Base-by-base conservation (phyloP, 2,113 vertebrate genomes). In the Penelope pileata region DNA sequence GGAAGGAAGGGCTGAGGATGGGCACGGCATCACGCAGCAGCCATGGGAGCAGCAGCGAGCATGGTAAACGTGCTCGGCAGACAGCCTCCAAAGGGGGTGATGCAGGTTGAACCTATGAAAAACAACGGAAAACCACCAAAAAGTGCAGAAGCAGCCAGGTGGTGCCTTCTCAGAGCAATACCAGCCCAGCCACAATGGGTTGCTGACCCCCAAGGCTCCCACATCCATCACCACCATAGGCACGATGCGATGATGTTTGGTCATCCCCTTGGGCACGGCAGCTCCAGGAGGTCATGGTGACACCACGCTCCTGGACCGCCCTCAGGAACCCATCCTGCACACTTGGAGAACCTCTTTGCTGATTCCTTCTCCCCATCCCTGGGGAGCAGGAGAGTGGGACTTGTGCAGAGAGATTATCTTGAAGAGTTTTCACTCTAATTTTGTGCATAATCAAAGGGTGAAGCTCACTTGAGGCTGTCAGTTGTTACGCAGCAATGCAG, bases 271-370 rank as follows among this genome's bases (percentile, higher is more conserved):
- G 40, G 26, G 7, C 50, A 51, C 4, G 59, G 34, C 38, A 75
- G 27, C 30, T 60, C 45, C 70, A 66, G 34, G 16, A 79, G 29
- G 23, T 16, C 48, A 32, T 0, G 0, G 26, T 82, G 62, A 58
- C 48, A 42, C 5, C 27, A 48, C 7, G 23, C 32, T 38, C 54
- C 24, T 0, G 6, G 15, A 5, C 30, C 7, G 21, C 6, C 50
- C 60, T 62, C 1, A 6, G 64, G 24, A 11, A 4, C 10, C 23
- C 6, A 19, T 60, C 50, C 51, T 34, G 9, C 53, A 43, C 3
- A 0, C 79, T 19, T 50, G 54, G 59, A 87, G 50, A 73, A 67
- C 3, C 38, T 22, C 60, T 72, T 18, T 51, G 60, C 30, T 51
- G 64, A 32, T 51, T 73, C 45, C 62, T 84, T 23, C 66, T 83